These are phyloP conservation scores for Acrobeloides nanus DNA, from an alignment of 2,888 invertebrate genomes.

Conservation along the genomic window DNA sequence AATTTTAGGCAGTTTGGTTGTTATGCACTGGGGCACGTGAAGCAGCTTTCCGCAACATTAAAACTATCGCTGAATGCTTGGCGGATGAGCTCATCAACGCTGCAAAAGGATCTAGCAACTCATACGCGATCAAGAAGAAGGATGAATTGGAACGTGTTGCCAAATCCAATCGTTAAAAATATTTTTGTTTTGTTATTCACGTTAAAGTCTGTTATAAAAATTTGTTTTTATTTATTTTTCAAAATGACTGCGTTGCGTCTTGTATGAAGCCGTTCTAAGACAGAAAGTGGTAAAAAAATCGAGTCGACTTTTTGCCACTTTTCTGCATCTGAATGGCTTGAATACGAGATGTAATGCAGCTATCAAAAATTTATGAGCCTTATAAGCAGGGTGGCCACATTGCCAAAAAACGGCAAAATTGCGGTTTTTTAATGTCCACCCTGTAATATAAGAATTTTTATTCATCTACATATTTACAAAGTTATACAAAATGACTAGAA, in stretches of 20 bases:
- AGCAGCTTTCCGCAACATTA: conserved; percentile 98
- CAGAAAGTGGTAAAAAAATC: too few species aligned
- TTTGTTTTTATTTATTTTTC: conserved; percentile 9
- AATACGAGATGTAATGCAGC: too few species aligned
- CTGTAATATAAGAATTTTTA: too few species aligned
- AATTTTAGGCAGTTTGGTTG: conserved; percentile 79
- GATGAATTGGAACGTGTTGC: conserved; percentile 99
- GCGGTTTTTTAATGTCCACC: too few species aligned
- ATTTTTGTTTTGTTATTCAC: conserved; percentile 23
- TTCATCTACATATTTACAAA: too few species aligned
- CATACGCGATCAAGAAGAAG: conserved; percentile 99
- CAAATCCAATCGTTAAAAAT: conserved; percentile 95
- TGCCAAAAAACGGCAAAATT: too few species aligned
- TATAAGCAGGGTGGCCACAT: too few species aligned
- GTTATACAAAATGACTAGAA: too few species aligned
- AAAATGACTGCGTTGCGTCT: not conserved
- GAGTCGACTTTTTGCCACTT: too few species aligned
- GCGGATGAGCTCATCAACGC: conserved; percentile 99
- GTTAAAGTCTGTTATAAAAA: conserved; percentile 12
- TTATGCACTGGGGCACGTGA: conserved; percentile 97
- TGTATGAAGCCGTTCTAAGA: too few species aligned
- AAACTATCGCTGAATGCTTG: conserved; percentile 97
- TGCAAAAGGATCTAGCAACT: conserved; percentile 98
- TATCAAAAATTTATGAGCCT: too few species aligned
- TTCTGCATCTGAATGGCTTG: too few species aligned